These are phyloP conservation scores for Cebus imitator DNA, from an alignment of 2,113 vertebrate species.

Conservation along the genomic window DNA sequence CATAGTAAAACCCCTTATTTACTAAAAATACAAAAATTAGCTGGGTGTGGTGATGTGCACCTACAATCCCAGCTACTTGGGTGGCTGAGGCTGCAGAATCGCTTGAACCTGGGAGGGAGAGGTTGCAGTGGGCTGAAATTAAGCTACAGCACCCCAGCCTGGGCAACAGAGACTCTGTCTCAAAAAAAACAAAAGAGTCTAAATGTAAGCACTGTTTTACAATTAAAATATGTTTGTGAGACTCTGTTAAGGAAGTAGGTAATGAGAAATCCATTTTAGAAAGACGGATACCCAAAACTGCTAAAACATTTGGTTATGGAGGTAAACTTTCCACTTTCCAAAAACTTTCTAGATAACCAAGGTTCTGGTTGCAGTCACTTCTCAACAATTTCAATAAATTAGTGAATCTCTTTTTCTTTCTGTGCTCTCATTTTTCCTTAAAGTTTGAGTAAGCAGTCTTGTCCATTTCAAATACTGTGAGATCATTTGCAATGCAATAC, in stretches of 20 bases:
- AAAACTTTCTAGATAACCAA: slow-evolving; percentile 17
- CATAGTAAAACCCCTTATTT: too few species aligned
- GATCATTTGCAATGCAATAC: slow-evolving; percentile 8
- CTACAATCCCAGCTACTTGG: too few species aligned
- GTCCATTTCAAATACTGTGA: background rate
- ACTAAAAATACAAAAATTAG: too few species aligned
- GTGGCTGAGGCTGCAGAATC: too few species aligned
- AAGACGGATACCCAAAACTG: background rate
- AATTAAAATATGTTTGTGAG: background rate
- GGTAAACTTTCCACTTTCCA: background rate
- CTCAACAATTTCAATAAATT: background rate
- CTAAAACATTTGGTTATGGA: slow-evolving; percentile 13
- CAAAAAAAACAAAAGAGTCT: too few species aligned
- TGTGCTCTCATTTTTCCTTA: background rate
- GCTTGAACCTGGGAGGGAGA: too few species aligned
- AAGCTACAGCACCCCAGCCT: too few species aligned
- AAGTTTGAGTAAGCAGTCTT: background rate
- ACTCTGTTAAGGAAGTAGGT: background rate
- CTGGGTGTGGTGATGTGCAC: too few species aligned
- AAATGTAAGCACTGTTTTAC: background rate
- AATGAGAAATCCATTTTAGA: slow-evolving; percentile 31
- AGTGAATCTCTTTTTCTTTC: background rate
- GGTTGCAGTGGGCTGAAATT: too few species aligned
- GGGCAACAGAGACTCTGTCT: too few species aligned
- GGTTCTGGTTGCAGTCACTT: background rate